A percentile compares a stretch with the other conserved stretches of the same genome.
These are phyloP conservation scores for Miichthys miiuy DNA, from an alignment of 2,797 vertebrate species.

Conservation along the genomic window DNA sequence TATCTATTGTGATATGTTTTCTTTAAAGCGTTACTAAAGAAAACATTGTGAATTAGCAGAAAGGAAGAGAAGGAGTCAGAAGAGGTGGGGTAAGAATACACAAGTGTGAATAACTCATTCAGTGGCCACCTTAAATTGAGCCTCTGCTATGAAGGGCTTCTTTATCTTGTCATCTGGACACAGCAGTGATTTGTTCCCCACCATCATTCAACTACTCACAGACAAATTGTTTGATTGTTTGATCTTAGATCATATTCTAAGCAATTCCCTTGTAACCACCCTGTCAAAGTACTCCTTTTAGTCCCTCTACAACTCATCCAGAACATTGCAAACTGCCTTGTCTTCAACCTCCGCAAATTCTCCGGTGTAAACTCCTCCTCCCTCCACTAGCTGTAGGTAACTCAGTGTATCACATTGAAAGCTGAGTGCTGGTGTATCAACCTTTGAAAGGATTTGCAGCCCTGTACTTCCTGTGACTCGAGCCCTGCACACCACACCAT, in stretches of 20 bases:
- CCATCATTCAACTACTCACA: neutral
- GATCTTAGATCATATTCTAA: conserved; percentile 14
- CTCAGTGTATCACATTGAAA: conserved; percentile 56
- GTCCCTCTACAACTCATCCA: conserved; percentile 32
- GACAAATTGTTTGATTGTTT: neutral
- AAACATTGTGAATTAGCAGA: neutral
- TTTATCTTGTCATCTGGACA: neutral
- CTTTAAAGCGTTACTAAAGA: neutral
- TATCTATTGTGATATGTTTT: conserved; percentile 7
- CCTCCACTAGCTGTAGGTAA: conserved; percentile 25
- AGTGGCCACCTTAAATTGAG: neutral
- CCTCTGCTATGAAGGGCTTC: neutral
- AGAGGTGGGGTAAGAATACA: neutral
- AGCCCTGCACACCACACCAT: neutral
- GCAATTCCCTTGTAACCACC: neutral
- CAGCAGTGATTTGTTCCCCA: neutral
- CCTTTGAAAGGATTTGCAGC: conserved; percentile 46
- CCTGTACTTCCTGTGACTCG: conserved; percentile 33
- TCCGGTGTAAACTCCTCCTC: conserved; percentile 4
- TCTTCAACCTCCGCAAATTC: conserved; percentile 43
- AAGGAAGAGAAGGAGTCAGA: neutral
- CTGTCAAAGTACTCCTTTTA: conserved; percentile 26
- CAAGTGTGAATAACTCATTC: neutral
- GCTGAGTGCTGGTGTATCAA: conserved; percentile 24
- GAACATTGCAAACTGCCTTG: conserved; percentile 34